phyloP scores from a whole-genome alignment of 1,140 invertebrate species.

The Brachionus manjavacas region DNA sequence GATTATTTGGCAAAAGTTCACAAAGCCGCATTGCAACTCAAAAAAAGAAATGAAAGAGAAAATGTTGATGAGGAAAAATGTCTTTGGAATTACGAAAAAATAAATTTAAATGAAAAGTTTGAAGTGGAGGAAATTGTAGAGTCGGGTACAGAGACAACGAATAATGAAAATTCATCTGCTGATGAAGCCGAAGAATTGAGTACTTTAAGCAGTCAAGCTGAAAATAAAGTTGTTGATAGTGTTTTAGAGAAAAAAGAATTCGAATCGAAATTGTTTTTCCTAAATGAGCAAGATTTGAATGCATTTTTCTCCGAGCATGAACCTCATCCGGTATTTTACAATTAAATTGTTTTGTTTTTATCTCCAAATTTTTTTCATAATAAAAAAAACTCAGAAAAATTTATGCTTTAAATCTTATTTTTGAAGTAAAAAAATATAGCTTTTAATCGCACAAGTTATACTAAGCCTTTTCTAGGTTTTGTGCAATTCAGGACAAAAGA shows the following conservation, averaged over 20 bases:
- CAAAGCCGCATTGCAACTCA: background rate
- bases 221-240: background rate
- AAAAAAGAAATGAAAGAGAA: background rate
- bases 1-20: slow-evolving; percentile 32
- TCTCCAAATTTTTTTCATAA: background rate
- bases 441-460: no score
- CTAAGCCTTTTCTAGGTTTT: no score
- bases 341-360: background rate
- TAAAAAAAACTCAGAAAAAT: background rate
- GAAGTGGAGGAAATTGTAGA: background rate
- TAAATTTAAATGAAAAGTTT: background rate
- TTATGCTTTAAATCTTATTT: background rate
- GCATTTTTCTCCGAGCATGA: slow-evolving; percentile 24
- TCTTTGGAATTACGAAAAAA: background rate
- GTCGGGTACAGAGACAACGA: background rate
- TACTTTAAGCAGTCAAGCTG: background rate
- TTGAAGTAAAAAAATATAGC: background rate
- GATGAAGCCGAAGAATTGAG: background rate
- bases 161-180: background rate
- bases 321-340: slow-evolving; percentile 28
- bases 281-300: background rate
- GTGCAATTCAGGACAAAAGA: no score
- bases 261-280: background rate
- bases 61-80: background rate
- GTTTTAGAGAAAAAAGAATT: background rate